These are phyloP conservation scores for Bubo blakistoni DNA, from an alignment of 2,113 vertebrate genomes.

Conservation along the genomic window DNA sequence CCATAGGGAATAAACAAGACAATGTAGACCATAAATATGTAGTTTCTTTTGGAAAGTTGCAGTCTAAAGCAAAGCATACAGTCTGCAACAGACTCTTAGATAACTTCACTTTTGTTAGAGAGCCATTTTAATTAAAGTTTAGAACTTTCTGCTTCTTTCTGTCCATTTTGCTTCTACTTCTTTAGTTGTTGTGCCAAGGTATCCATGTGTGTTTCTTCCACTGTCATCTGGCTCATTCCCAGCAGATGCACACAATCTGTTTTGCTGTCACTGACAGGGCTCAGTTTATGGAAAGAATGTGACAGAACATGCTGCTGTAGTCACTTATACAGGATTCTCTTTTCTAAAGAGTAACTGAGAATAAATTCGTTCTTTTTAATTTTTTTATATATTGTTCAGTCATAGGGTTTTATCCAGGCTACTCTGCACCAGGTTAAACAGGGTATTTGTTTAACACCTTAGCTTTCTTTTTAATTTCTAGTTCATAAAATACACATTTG, in stretches of 20 bases:
- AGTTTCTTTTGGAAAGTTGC: not conserved
- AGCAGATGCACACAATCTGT: slow-evolving; percentile 88
- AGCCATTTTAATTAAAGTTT: slow-evolving; percentile 76
- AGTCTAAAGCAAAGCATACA: slow-evolving; percentile 32
- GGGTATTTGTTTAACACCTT: not conserved
- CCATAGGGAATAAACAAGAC: slow-evolving; percentile 11
- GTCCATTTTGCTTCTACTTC: slow-evolving; percentile 73
- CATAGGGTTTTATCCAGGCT: not conserved
- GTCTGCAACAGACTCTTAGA: slow-evolving; percentile 62
- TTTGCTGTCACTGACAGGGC: slow-evolving; percentile 83
- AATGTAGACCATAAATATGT: not conserved
- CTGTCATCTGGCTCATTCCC: slow-evolving; percentile 93
- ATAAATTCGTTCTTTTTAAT: slow-evolving; percentile 54
- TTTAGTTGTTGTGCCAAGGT: slow-evolving; percentile 88
- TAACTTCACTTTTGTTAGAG: slow-evolving; percentile 69
- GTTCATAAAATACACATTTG: not conserved
- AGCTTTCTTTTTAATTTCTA: not conserved
- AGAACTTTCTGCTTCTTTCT: slow-evolving; percentile 77
- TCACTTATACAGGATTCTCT: slow-evolving; percentile 75
- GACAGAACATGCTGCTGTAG: slow-evolving; percentile 80
- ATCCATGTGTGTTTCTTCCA: slow-evolving; percentile 87
- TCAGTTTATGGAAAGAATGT: slow-evolving; percentile 83
- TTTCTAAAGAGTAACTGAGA: slow-evolving; percentile 66
- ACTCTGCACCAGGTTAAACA: not conserved
- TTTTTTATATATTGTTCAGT: not conserved